Evolutionary conservation across 1,140 invertebrate genomes (phyloP), one percentile per base, ranked within the genome.

Genomic region (Penaeus chinensis): DNA sequence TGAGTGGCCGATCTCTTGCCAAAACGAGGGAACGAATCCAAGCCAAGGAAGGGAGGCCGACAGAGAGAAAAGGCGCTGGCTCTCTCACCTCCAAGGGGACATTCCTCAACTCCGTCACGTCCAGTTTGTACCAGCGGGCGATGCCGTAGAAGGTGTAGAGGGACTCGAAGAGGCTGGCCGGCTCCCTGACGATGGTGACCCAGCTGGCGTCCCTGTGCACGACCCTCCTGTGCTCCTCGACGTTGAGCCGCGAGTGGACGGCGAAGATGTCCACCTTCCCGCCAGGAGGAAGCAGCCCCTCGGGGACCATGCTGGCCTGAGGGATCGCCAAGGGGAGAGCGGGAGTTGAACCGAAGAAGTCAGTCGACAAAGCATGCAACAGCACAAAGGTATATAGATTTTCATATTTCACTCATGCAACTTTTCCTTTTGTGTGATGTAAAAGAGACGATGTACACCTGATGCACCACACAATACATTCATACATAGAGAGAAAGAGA

Each of bases 121-220:
- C 76, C 24, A n/a, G 32, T 10, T 11, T 22, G 27, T 76, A 84
- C 11, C 24, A 42, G 13, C 0, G 2, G 3, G 1, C 5, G 16
- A 84, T 61, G 1, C 42, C n/a, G 82, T 71, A 76, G 42, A 60
- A 84, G 61, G 22, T 54, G 24, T 27, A 84, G 24, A 76, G 66
- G 5, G 63, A 71, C 85, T 93, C 92, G 87, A 91, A 93, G 42
- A 92, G 82, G 20, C 82, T 81, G 5, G 91, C 91, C 47, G 93
- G 93, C 47, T 93, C 90, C 24, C 93, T 88, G 20, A 93, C 62
- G 32, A 93, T 92, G 27, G 92, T 91, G 13, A 93, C 90, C 62
- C 90, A 92, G 19, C 90, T 24, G 16, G 92, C 90, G 89, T 91
- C 90, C 42, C 79, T 66, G 19, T 91, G 90, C 92, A 93, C 92